Evolutionary conservation across 2,797 vertebrate species (phyloP).

Genomic region (Melanotaenia pygmaea): DNA sequence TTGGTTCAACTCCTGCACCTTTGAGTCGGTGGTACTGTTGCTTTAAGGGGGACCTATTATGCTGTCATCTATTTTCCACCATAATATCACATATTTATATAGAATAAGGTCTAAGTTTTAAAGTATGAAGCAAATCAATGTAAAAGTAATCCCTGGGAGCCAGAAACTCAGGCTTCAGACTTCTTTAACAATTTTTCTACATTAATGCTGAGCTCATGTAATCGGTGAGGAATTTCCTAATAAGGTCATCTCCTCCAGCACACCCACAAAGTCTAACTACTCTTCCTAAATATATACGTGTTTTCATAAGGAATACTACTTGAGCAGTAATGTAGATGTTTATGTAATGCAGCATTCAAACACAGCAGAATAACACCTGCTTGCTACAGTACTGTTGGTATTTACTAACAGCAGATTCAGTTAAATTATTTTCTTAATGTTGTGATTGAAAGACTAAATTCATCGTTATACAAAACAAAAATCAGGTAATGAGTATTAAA

Average conservation of each 20-base stretch:
- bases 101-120: not conserved
- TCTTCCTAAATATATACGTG: not conserved
- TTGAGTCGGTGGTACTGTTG: conserved; percentile 73
- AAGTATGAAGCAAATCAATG: not conserved
- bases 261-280: not conserved
- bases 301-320: not conserved
- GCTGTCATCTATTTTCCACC: conserved; percentile 2
- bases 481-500: not conserved
- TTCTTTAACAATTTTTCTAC: not conserved
- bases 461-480: not conserved
- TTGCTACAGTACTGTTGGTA: not conserved
- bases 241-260: not conserved
- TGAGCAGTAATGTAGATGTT: not conserved
- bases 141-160: not conserved
- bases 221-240: not conserved
- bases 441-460: not conserved
- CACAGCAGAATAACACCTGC: not conserved
- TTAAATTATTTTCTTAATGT: not conserved
- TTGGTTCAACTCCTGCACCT: conserved; percentile 66
- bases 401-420: not conserved
- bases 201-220: not conserved
- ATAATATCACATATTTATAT: not conserved
- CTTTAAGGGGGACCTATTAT: conserved; percentile 16
- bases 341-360: not conserved
- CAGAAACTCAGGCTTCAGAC: not conserved